Evolutionary conservation across 2,888 invertebrate genomes (phyloP), one percentile per base, ranked within the genome.

Genomic region (Panopea generosa): DNA sequence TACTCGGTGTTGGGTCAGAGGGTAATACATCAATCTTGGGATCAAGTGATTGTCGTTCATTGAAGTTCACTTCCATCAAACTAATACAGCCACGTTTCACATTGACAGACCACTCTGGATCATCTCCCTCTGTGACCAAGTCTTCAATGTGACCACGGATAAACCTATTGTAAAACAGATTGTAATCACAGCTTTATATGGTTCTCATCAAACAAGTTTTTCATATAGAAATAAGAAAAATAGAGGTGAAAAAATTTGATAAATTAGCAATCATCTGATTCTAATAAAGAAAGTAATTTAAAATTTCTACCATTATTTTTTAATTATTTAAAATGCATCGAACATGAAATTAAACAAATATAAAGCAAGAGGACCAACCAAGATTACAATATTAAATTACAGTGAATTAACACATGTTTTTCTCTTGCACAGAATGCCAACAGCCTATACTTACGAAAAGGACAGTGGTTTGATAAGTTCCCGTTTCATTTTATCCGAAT

Each of bases 41-140:
- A 16, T 60, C 63, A 14, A 85, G 60, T 22, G 75, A 61, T 40
- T 65, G 81, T 52, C 84, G 72, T 38, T 84, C 87, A 22, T 89
- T 83, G 27, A 87, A 71, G 79, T 89, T 89, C 16, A 93, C 71
- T 66, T 91, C 88, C 29, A 92, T 59, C 43, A 92, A 56, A 43
- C 87, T 84, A 26, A 91, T 87, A 45, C 92, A 69, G 62, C 91
- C 91, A 71, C 90, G 89, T 87, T 93, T 93, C 75, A 93, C 87
- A 88, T 93, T 93, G 61, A 92, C 84, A n/a, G 92, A 91, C 88
- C 90, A 92, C 16, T 83, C 76, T 1, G 92, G 91, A 22, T 93
- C 92, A 47, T 85, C 86, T 2, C 69, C 63, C 2, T 84, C 83
- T 16, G 90, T 88, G n/a, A 85, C 81, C 49, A 93, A 82, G 45